Evolutionary conservation across 2,797 vertebrate species (phyloP).

Genomic region (Lacerta viridis): DNA sequence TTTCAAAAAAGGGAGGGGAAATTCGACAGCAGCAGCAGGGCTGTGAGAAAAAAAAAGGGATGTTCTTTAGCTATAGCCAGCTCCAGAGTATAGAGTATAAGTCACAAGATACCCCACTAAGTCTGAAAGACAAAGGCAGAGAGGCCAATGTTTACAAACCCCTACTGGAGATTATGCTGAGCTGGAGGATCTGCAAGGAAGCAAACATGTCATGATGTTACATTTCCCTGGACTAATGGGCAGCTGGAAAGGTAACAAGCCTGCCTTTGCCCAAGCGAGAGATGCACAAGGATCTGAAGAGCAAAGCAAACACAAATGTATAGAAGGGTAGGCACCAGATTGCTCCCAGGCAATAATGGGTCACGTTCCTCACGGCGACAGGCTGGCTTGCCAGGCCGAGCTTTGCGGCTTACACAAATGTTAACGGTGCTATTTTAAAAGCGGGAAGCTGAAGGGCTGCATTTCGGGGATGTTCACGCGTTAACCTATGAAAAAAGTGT

Average conservation of each 20-base stretch:
- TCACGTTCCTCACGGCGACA: neutral
- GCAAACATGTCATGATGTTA: neutral
- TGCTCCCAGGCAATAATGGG: neutral
- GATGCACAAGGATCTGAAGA: neutral
- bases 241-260: neutral
- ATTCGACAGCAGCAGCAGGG: fast-evolving
- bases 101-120: neutral
- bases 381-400: neutral
- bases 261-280: slow-evolving; percentile 22
- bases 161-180: neutral
- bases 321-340: slow-evolving; percentile 1
- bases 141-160: neutral
- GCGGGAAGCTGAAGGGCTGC: neutral
- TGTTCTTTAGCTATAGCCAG: too few relatives aligned
- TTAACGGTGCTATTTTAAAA: neutral
- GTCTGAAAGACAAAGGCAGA: neutral
- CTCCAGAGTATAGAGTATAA: neutral
- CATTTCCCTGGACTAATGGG: slow-evolving; percentile 11
- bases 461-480: neutral
- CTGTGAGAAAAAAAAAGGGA: neutral
- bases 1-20: too few relatives aligned
- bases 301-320: neutral
- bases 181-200: slow-evolving; percentile 25
- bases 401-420: neutral
- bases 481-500: neutral